Evolutionary conservation across 1,140 invertebrate genomes (phyloP), one percentile per base, ranked within the genome.

Genomic region (Anoplophora glabripennis): DNA sequence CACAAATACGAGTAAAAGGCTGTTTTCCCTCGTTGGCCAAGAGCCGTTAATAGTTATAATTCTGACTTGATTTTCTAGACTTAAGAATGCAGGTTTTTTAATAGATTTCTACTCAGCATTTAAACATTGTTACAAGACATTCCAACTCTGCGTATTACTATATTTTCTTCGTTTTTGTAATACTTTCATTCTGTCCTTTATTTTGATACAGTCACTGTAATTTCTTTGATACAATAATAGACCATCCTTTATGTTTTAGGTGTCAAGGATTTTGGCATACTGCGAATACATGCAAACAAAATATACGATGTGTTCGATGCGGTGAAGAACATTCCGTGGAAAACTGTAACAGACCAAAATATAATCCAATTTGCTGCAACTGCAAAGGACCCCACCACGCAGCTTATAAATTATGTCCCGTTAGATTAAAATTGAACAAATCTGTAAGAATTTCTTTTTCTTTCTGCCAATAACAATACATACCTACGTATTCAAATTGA

Each of bases 231-330:
- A 28, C 5, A 28, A 2, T 28, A 28, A 28, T 28, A 5, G 5
- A 28, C 5, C 21, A 28, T 5, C 21, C 5, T 28, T 28, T 5
- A 28, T 28, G 5, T 52, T 54, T 42, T 35, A 66, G 78, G 0
- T 82, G 80, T 53, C 79, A 82, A 67, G 79, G 80, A 8, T 82
- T 82, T 56, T 82, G 80, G 80, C 80, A 82, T 56, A 75, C 80
- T 1, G 80, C 81, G 1, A 78, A 78, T 1, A 77, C 80, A 49
- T 82, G 81, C 49, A 72, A 76, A 15, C 76, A 79, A 15, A 35
- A 76, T 5, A 75, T 76, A 0, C 68, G 80, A n/a, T 82, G 81
- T 59, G 81, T 82, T 0, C 71, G 80, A 1, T 82, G 81, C 54
- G 80, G 81, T 0, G 80, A 80, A 21, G 71, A 74, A 1, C 80